Base-by-base conservation (phyloP, 2,113 vertebrate genomes). In the Phalacrocorax brasilianus region DNA sequence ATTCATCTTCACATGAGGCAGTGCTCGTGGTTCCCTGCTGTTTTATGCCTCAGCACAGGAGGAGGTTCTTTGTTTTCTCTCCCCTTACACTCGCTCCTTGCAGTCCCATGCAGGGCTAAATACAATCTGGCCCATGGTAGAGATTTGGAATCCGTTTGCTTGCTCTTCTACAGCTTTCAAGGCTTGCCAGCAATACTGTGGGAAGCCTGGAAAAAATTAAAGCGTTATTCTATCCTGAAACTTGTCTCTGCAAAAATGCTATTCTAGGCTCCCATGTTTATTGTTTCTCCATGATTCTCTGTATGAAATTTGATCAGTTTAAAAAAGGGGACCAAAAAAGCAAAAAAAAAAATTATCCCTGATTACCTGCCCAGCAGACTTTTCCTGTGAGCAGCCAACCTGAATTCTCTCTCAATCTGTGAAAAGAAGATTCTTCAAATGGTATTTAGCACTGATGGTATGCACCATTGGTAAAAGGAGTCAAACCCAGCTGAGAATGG, bases 201-300 rank as follows among this genome's bases (percentile, higher is more conserved):
- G 96, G 92, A 96, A 89, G 92, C 92, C 96, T 96, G 95, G 96
- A 97, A 97, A 89, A 96, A 92, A 97, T 97, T 96, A 95, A 93
- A 96, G 70, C 5, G 73, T 94, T 93, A 95, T 84, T 95, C 80
- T 95, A 95, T 92, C 88, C 93, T 82, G 83, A 96, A 96, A 94
- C 90, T 95, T 93, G 90, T 89, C 75, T 92, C 85, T 95, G 88
- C 65, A 95, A 87, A 95, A 95, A 92, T 93, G 88, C 91, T 97
- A 65, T 95, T 94, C 91, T 89, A 84, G 95, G 89, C 83, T 95
- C 74, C 86, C 84, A 81, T 96, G 88, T 78, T 96, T 96, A 94
- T 92, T 96, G 88, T 95, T 93, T 96, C 92, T 74, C 30, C 5
- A 5, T 77, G 68, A 91, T 86, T 65, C 82, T 81, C 52, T 32